Percentiles rank a stretch among this genome's conserved stretches.
Conservation (phyloP, 1,140 invertebrate genomes). For the Tenebrio molitor region DNA sequence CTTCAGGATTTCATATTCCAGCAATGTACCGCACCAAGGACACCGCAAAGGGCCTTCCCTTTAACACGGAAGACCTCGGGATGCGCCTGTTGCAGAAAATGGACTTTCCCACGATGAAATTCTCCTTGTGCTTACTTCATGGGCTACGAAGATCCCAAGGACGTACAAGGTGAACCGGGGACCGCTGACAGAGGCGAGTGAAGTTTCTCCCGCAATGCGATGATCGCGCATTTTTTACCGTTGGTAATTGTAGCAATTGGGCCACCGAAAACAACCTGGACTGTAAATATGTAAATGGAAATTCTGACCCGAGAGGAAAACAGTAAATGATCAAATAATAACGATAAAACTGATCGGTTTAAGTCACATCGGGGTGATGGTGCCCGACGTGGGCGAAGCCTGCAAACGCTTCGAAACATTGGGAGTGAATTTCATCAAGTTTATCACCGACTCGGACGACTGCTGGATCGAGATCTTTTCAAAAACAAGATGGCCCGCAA, state of each 20-base stretch:
- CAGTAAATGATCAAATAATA: conserved; percentile 68
- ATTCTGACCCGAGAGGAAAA: conserved; percentile 91
- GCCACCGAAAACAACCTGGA: conserved; percentile 89
- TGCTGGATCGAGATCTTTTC: conserved; percentile 99
- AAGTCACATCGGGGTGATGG: conserved; percentile 92
- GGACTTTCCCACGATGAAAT: conserved; percentile 91
- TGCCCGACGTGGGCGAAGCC: conserved; percentile 89
- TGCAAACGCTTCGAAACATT: conserved; percentile 88
- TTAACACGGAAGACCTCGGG: conserved; percentile 91
- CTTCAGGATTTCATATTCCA: conserved; percentile 91
- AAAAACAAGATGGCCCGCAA: too few relatives aligned
- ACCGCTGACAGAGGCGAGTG: conserved; percentile 78
- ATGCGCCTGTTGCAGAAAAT: conserved; percentile 91
- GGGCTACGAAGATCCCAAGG: conserved; percentile 86
- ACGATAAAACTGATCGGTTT: conserved; percentile 45
- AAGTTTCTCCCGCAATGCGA: conserved; percentile 88
- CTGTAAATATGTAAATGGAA: conserved; percentile 90
- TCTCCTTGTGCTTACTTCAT: conserved; percentile 95
- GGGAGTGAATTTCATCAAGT: conserved; percentile 92
- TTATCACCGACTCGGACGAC: conserved; percentile 95
- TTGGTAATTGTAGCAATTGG: conserved; percentile 84
- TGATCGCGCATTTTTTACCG: conserved; percentile 20
- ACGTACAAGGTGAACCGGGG: conserved; percentile 78
- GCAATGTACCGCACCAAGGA: conserved; percentile 97
- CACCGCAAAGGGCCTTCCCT: conserved; percentile 86